These are phyloP conservation scores for Drosophila neocordata DNA, from an alignment of 1,140 invertebrate genomes.

Conservation along the genomic window DNA sequence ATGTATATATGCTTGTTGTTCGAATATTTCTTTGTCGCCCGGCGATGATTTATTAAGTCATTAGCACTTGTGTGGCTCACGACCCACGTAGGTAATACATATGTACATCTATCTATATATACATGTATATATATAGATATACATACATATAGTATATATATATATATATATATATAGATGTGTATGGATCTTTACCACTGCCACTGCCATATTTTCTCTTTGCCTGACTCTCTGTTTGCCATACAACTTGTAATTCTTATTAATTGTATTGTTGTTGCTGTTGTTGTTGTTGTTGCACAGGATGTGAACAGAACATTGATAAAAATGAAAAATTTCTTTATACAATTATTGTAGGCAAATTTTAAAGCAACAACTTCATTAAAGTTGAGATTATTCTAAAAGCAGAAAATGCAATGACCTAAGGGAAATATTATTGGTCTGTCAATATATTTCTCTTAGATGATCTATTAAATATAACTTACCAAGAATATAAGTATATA, in stretches of 20 bases:
- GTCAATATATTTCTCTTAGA: no score
- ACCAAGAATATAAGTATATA: no score
- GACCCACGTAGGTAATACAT: constrained; percentile 24
- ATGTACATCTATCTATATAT: constrained; percentile 20
- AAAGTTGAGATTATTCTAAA: no score
- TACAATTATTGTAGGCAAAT: neutral
- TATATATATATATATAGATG: no score
- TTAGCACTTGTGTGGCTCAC: constrained; percentile 78
- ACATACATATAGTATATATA: no score
- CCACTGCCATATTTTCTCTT: neutral
- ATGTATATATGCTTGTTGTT: constrained; percentile 30
- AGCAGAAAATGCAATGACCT: no score
- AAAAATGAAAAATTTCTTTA: neutral
- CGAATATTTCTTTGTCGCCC: constrained; percentile 78
- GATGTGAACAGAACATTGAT: neutral
- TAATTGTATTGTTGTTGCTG: constrained; percentile 68
- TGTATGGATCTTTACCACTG: no score
- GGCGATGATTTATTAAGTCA: constrained; percentile 82
- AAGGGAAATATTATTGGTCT: no score
- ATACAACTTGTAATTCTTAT: constrained; percentile 82
- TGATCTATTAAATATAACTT: no score
- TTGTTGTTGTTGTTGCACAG: constrained; percentile 29
- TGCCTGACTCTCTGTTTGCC: constrained; percentile 11
- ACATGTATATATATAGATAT: constrained; percentile 37
- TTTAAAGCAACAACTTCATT: constrained; percentile 3